These are phyloP conservation scores for Pipa parva DNA, from an alignment of 2,113 vertebrate genomes.

Conservation along the genomic window DNA sequence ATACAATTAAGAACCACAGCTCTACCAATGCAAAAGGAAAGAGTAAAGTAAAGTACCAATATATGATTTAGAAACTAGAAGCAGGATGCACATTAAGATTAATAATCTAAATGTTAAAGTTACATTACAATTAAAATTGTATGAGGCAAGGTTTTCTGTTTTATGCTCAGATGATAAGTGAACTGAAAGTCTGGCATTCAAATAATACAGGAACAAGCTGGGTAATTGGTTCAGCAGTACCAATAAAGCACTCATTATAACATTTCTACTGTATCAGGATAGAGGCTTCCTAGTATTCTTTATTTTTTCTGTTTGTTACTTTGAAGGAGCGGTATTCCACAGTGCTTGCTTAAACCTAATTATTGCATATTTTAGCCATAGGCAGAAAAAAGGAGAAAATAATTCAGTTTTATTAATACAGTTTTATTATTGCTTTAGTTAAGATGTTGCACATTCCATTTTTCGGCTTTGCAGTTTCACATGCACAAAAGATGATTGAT, in stretches of 20 bases:
- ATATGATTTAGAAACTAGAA: constrained; percentile 22
- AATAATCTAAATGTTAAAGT: constrained; percentile 34
- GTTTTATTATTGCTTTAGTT: constrained; percentile 19
- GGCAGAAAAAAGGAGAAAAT: constrained; percentile 19
- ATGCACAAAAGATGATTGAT: constrained; percentile 22
- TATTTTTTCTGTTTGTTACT: constrained; percentile 34
- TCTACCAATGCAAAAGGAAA: too few relatives aligned
- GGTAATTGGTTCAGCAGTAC: constrained; percentile 32
- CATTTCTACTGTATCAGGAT: constrained; percentile 36
- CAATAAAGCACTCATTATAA: constrained; percentile 38
- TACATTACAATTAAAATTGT: constrained; percentile 40
- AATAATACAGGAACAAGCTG: constrained; percentile 29
- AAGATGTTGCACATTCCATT: background rate
- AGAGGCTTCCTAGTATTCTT: constrained; percentile 33
- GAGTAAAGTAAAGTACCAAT: background rate
- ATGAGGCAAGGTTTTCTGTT: constrained; percentile 33
- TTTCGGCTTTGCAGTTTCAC: constrained; percentile 7
- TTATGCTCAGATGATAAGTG: constrained; percentile 37
- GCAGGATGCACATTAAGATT: constrained; percentile 25
- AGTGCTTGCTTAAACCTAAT: constrained; percentile 30
- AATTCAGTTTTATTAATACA: constrained; percentile 21
- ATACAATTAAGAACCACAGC: background rate
- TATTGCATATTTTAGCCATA: constrained; percentile 29
- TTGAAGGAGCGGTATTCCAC: constrained; percentile 20
- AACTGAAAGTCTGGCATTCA: constrained; percentile 30